phyloP scores from a whole-genome alignment of 2,797 vertebrate genomes.

The Myotis vivesi region DNA sequence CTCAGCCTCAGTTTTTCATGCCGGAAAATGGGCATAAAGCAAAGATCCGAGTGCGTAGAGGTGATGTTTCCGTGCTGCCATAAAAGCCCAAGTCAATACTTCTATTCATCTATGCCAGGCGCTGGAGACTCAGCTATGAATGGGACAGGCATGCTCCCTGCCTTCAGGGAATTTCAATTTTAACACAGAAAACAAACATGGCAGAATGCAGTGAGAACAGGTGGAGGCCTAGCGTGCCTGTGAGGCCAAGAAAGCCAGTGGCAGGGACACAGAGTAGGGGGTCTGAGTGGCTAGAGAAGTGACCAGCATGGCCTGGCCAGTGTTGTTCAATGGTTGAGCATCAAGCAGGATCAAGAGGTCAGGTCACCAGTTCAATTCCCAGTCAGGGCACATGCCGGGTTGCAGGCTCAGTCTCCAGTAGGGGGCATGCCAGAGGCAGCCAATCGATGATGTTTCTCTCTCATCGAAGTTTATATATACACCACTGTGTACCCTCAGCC shows the following conservation, averaged over 20 bases:
- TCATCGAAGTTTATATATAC: too few relatives aligned
- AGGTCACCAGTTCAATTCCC: too few relatives aligned
- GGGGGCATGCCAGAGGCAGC: too few relatives aligned
- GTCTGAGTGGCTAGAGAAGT: neutral
- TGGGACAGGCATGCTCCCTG: neutral
- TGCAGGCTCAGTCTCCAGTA: too few relatives aligned
- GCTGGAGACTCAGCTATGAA: neutral
- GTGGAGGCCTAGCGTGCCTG: neutral
- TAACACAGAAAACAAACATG: neutral
- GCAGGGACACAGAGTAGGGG: rapidly evolving
- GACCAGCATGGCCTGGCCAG: neutral
- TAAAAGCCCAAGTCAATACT: neutral
- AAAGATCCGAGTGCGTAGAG: neutral
- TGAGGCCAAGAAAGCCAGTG: neutral
- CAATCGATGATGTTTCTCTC: too few relatives aligned
- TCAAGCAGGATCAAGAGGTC: too few relatives aligned
- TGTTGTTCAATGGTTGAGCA: too few relatives aligned
- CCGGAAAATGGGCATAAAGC: neutral
- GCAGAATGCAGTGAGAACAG: neutral
- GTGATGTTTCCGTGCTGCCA: neutral
- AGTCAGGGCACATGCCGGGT: too few relatives aligned
- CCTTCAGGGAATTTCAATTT: neutral
- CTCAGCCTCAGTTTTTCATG: neutral
- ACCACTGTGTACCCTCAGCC: rapidly evolving
- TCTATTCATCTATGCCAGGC: neutral